Evolutionary conservation across 2,888 invertebrate species (phyloP), one percentile per base, ranked within the genome.

Genomic region (Xylocampa areola): DNA sequence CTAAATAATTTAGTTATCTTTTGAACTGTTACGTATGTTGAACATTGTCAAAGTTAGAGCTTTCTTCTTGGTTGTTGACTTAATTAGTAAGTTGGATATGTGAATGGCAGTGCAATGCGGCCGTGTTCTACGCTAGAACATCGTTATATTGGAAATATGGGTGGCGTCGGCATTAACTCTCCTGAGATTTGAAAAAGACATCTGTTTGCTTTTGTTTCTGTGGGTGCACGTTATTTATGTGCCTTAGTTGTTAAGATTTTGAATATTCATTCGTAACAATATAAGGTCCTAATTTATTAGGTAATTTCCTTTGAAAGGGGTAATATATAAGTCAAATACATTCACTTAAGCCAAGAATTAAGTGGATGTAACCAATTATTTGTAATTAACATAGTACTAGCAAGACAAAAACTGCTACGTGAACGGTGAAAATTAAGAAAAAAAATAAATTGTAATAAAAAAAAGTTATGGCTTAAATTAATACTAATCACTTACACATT

Each of bases 11-110:
- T 88, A 87, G 91, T 79, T 74, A 67, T 64, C 72, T 73, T 68
- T 79, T 77, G 80, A 76, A 71, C 86, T 81, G 86, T 88, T 91
- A 91, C 92, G 92, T 93, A 93, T 92, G 92, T 91, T 87, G 84
- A 87, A 91, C 89, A 90, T 91, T 91, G 92, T 93, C 92, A 92
- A 92, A 93, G 92, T 91, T 91, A 92, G 86, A 90, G 90, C 90
- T 92, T 89, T 91, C 92, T 91, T 91, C 91, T 87, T 81, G 82
- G 80, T 81, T 86, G 90, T 82, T 91, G 92, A 92, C 93, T 93
- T 93, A 93, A 93, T 93, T 93, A 93, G 92, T 91, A 88, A 91
- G 88, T 84, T 91, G 90, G 92, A 92, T 93, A 93, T 92, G 92
- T 92, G 93, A 93, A 90, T 92, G 93, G 92, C 93, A 93, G 90